Evolutionary conservation across 2,113 vertebrate genomes (phyloP).

Genomic region (Thunnus maccoyii): DNA sequence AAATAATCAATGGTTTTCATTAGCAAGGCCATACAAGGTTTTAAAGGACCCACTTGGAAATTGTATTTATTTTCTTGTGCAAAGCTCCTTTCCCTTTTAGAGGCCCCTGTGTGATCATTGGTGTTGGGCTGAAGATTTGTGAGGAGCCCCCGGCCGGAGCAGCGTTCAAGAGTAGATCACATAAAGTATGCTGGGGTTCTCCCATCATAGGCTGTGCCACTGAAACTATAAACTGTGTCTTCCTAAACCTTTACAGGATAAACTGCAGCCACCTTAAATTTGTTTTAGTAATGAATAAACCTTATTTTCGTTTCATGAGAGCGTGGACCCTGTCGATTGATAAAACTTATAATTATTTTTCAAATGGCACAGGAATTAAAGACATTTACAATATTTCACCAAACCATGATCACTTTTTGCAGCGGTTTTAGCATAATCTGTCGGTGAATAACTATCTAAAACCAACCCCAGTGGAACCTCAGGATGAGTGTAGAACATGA

Average conservation of each 20-base stretch:
- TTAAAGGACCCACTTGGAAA: constrained; percentile 63
- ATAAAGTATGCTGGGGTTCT: constrained; percentile 69
- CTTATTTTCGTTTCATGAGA: constrained; percentile 10
- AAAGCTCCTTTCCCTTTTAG: constrained; percentile 71
- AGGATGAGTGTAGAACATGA: background rate
- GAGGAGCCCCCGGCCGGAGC: constrained; percentile 65
- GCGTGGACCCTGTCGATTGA: constrained; percentile 45
- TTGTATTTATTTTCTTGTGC: constrained; percentile 74
- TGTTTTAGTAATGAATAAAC: constrained; percentile 14
- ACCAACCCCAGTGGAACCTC: constrained; percentile 19
- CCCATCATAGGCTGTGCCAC: constrained; percentile 59
- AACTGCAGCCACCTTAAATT: constrained; percentile 32
- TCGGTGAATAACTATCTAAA: constrained; percentile 9
- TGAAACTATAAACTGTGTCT: constrained; percentile 66
- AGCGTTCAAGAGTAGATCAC: constrained; percentile 57
- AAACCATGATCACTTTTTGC: constrained; percentile 40
- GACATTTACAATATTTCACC: constrained; percentile 47
- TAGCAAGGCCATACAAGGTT: constrained; percentile 42
- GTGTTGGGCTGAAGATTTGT: constrained; percentile 78
- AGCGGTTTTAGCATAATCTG: constrained; percentile 25
- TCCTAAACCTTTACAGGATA: constrained; percentile 48
- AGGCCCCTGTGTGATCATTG: constrained; percentile 75
- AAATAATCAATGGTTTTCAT: constrained; percentile 75
- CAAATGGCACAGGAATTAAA: constrained; percentile 45
- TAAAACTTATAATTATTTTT: constrained; percentile 57